Percentiles rank a stretch among this genome's conserved stretches.
These are phyloP conservation scores for Chromoteleia sp. DNA, from an alignment of 2,888 invertebrate species.

Conservation along the genomic window DNA sequence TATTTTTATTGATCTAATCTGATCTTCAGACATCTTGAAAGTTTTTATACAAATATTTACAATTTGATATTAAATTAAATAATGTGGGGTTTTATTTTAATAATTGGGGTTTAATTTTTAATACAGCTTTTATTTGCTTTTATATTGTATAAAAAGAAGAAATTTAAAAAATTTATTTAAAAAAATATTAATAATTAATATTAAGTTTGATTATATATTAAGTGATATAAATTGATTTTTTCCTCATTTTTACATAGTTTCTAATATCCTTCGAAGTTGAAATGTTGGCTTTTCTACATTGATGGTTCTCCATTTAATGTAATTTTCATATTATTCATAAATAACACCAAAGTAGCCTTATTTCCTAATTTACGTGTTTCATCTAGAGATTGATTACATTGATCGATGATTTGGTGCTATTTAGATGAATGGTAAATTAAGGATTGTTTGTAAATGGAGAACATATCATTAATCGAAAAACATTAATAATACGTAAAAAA, in stretches of 20 bases:
- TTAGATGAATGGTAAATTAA: conserved; percentile 43
- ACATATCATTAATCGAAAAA: conserved; percentile 49
- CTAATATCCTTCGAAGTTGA: conserved; percentile 14
- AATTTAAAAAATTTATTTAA: too few relatives aligned
- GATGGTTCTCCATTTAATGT: conserved; percentile 60
- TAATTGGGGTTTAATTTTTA: too few relatives aligned
- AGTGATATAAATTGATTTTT: neutral
- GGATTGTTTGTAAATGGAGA: conserved; percentile 54
- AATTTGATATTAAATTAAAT: too few relatives aligned
- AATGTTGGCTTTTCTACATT: conserved; percentile 34
- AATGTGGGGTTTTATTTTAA: too few relatives aligned
- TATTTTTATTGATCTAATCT: too few relatives aligned
- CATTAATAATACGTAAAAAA: conserved; percentile 2
- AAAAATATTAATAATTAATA: too few relatives aligned
- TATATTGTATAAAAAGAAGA: too few relatives aligned
- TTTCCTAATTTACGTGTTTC: conserved; percentile 19
- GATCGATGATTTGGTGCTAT: conserved; percentile 54
- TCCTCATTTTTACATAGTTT: neutral
- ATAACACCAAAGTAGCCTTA: conserved; percentile 64
- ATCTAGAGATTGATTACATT: conserved; percentile 28
- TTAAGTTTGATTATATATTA: too few relatives aligned
- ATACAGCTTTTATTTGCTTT: too few relatives aligned
- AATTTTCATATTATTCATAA: conserved; percentile 21
- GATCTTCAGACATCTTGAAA: too few relatives aligned
- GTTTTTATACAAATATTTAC: too few relatives aligned